Base-by-base conservation (phyloP, 1,140 invertebrate species). In the Acyrthosiphon pisum region DNA sequence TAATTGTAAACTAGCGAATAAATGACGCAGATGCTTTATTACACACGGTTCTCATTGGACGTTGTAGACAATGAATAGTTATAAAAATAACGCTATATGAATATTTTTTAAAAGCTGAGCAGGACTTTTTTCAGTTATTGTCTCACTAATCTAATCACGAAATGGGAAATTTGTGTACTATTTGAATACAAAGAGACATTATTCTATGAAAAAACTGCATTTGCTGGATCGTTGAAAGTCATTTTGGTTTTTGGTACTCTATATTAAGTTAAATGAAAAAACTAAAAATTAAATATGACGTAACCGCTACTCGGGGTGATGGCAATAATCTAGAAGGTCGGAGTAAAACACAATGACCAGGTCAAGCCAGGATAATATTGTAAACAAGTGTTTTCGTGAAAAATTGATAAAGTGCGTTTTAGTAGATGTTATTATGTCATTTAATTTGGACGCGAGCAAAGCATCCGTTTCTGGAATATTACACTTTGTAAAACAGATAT, bases 21-120 rank as follows among this genome's bases (percentile, higher is more conserved):
- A 87, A 87, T 87, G 44, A n/a, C 84, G 26, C 88, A 90, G 50
- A 90, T 90, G 88, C 35, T 56, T 35, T 26, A 56, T 56, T 90
- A 37, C 50, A 56, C 23, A 37, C 50, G 41, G 56, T 44, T 56
- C 44, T 87, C 20, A 87, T 46, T 87, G 84, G 30, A 7, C 30
- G 30, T 48, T 48, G 26, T 87, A n/a, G 26, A 48, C 30, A 87
- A 87, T n/a, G 30, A 48, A 87, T n/a, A 26, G 44, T 87, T 41
- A 86, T 86, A 86, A 44, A 86, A 44, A 76, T 76, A 76, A 76
- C n/a, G 14, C n/a, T 76, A n/a, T 20, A 76, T n/a, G n/a, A n/a
- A 68, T 68, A 68, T 68, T 68, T n/a, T 68, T 68, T n/a, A 18
- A 60, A 68, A 68, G 60, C 11, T n/a, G 3, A n/a, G 37, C 37